Evolutionary conservation across 2,113 vertebrate genomes (phyloP).

Genomic region (Cololabis saira): DNA sequence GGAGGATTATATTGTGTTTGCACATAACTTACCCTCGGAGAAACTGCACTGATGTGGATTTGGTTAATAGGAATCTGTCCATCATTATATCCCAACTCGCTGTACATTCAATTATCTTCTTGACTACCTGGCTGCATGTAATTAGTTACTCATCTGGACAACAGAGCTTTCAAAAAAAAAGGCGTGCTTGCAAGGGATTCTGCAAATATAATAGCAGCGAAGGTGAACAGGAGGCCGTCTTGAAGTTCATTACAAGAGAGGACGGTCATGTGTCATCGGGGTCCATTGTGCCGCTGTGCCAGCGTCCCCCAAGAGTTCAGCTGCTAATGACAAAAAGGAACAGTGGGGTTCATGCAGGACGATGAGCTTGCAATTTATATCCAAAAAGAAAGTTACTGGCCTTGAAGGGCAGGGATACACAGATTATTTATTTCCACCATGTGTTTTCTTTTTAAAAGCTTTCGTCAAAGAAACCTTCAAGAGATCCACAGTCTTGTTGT

Average conservation of each 20-base stretch:
- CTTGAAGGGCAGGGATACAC: neutral
- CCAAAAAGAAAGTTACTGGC: neutral
- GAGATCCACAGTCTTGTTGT: slow-evolving; percentile 25
- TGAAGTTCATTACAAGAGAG: slow-evolving; percentile 50
- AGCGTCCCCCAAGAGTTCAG: neutral
- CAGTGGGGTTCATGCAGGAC: neutral
- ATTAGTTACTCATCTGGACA: slow-evolving; percentile 74
- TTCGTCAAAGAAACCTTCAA: slow-evolving; percentile 4
- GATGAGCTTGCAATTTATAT: slow-evolving; percentile 13
- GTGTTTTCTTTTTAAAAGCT: neutral
- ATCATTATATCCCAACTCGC: slow-evolving; percentile 67
- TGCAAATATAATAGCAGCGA: slow-evolving; percentile 10
- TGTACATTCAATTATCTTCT: slow-evolving; percentile 68
- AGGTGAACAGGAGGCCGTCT: neutral
- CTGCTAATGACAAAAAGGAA: slow-evolving; percentile 13
- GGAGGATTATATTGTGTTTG: slow-evolving; percentile 64
- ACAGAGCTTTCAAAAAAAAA: slow-evolving; percentile 62
- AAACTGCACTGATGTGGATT: slow-evolving; percentile 61
- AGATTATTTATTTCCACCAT: neutral
- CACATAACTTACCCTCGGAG: slow-evolving; percentile 62
- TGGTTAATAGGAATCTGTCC: slow-evolving; percentile 73
- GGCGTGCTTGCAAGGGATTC: neutral
- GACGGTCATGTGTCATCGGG: slow-evolving; percentile 55
- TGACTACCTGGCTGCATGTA: slow-evolving; percentile 57
- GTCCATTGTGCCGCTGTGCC: slow-evolving; percentile 21